Conservation (phyloP, 2,797 vertebrate genomes). For the Simalia tracyae region DNA sequence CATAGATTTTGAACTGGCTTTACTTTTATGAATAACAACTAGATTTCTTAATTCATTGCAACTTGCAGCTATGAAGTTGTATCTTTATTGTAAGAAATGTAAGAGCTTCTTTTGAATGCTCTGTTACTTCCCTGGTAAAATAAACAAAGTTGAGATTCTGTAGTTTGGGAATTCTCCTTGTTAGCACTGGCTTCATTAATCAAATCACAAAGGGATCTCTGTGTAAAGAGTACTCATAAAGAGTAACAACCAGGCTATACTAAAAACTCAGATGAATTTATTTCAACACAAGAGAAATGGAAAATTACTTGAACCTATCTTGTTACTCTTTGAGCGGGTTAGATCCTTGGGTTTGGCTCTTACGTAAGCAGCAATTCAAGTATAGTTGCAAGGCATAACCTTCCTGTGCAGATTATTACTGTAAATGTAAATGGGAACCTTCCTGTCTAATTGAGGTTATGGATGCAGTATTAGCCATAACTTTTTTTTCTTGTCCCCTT, state of each 20-base stretch:
- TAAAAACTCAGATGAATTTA: neutral
- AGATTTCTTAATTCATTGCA: neutral
- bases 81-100: conserved; percentile 4
- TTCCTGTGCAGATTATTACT: neutral
- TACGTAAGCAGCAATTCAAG: neutral
- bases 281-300: conserved; percentile 8
- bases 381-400: neutral
- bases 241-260: neutral
- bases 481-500: neutral
- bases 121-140: conserved; percentile 18
- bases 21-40: neutral
- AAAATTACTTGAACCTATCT: conserved; percentile 12
- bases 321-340: neutral
- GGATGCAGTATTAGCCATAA: neutral
- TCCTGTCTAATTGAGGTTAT: neutral
- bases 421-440: neutral
- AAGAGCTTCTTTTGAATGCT: neutral
- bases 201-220: neutral
- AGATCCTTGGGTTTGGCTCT: neutral
- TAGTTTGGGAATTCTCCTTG: conserved; percentile 22
- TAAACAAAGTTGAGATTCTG: conserved; percentile 14
- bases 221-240: neutral
- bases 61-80: neutral
- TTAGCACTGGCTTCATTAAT: conserved; percentile 12
- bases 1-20: neutral